These are phyloP conservation scores for Zoanthus sociatus DNA, from an alignment of 92 coral and sea anemone species.

Conservation along the genomic window DNA sequence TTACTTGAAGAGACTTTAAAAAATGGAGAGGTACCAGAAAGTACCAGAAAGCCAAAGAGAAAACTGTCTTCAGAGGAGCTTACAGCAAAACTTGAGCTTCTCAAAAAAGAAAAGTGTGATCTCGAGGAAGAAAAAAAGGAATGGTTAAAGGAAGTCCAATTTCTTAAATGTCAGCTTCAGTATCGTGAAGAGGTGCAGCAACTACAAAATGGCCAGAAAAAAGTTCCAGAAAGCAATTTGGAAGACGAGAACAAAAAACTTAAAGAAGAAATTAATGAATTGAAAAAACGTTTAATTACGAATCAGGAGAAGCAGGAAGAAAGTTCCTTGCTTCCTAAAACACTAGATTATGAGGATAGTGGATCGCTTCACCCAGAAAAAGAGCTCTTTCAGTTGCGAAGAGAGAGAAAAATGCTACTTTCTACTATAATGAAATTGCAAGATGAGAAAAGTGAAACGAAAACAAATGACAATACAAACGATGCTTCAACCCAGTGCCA, in stretches of 20 bases:
- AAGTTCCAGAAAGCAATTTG: constrained; percentile 51
- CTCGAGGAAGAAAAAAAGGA: constrained; percentile 80
- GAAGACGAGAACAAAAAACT: constrained; percentile 74
- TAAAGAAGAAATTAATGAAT: constrained; percentile 61
- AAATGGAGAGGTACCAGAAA: constrained; percentile 65
- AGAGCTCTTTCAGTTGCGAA: constrained; percentile 70
- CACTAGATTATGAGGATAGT: constrained; percentile 32
- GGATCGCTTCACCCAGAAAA: constrained; percentile 54
- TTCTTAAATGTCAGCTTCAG: constrained; percentile 79
- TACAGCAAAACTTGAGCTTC: constrained; percentile 55
- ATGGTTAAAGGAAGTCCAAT: constrained; percentile 73
- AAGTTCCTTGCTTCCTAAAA: constrained; percentile 64
- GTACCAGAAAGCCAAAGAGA: constrained; percentile 45
- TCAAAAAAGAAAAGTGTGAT: constrained; percentile 64
- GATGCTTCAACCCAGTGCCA: constrained; percentile 81
- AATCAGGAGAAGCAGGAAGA: constrained; percentile 67
- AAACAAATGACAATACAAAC: constrained; percentile 11
- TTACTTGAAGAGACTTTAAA: constrained; percentile 66
- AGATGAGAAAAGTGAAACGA: constrained; percentile 55
- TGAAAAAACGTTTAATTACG: constrained; percentile 63
- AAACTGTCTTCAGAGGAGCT: constrained; percentile 57
- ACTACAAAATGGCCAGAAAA: constrained; percentile 58
- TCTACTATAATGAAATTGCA: constrained; percentile 80
- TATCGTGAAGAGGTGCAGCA: constrained; percentile 77
- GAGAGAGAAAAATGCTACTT: constrained; percentile 84